Evolutionary conservation across 2,797 vertebrate genomes (phyloP).

Genomic region (Myotis vivesi): DNA sequence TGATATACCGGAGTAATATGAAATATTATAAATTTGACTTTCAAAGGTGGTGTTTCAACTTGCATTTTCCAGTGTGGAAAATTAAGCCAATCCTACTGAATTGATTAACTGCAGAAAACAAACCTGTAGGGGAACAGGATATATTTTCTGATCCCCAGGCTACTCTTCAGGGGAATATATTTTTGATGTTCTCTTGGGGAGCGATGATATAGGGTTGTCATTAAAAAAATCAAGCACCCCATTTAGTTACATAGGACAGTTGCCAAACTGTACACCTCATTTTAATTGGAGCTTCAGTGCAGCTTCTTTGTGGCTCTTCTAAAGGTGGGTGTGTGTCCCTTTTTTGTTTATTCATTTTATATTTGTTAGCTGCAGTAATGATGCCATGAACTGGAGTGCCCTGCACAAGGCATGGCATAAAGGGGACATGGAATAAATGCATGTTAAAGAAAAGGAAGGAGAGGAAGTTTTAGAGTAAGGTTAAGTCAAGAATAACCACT

Average conservation of each 20-base stretch:
- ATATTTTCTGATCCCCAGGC: constrained; percentile 29
- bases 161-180: background rate
- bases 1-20: constrained; percentile 50
- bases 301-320: background rate
- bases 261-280: background rate
- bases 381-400: background rate
- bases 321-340: background rate
- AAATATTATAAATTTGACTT: constrained; percentile 62
- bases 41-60: constrained; percentile 50
- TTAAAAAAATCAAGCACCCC: background rate
- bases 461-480: background rate
- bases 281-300: background rate
- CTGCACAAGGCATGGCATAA: background rate
- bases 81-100: constrained; percentile 63
- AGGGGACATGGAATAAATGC: background rate
- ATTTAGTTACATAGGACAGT: background rate
- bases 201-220: background rate
- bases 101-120: constrained; percentile 48
- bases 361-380: background rate
- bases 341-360: background rate
- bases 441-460: background rate
- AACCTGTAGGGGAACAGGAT: background rate
- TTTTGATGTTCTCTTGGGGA: constrained; percentile 41
- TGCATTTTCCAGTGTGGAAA: constrained; percentile 60
- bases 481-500: background rate